Base-by-base conservation (phyloP, 2,888 invertebrate genomes). In the Thera obeliscata region DNA sequence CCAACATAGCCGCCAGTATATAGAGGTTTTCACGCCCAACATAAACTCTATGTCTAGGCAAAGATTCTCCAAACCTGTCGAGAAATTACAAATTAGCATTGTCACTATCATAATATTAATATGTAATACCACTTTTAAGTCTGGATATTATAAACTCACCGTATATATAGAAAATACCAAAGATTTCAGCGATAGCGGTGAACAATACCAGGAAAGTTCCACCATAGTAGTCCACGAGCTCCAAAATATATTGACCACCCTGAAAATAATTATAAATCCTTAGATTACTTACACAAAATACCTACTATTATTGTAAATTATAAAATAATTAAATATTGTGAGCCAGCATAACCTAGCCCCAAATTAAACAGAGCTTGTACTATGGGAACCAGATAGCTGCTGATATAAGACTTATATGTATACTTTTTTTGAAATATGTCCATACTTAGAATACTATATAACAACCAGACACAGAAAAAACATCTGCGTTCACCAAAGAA, bases 1-100 rank as follows among this genome's bases (percentile, higher is more conserved):
- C 98, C 98, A 98, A 74, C 97, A 97, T 50, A 96, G 75, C 69
- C 97, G 94, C 97, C 97, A 98, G 83, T 97, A 98, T 48, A 95
- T 77, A 1, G 96, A 94, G 0, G 85, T 95, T 83, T 95, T 95
- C 43, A 92, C 93, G 33, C 95, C 95, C 76, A 97, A 87, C 98
- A 98, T 98, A 83, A 96, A 98, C 84, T 97, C 97, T 43, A 97
- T 90, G 80, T 98, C 98, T 59, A 90, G 71, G 66, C 90, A 90
- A n/a, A 93, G 56, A 74, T 88, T 93, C 75, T 93, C 93, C 64
- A 93, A 74, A 11, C 93, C 93, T 93, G 70, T 0, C 57, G 33
- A 58, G 6, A 22, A 43, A 41, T 38, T 2, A 35, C 1, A 9
- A 49, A 49, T n/a, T 3, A 49, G 4, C n/a, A 22, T 22, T 49